Conservation (phyloP, 92 coral and sea anemone species). For the Epizoanthus scotinus region DNA sequence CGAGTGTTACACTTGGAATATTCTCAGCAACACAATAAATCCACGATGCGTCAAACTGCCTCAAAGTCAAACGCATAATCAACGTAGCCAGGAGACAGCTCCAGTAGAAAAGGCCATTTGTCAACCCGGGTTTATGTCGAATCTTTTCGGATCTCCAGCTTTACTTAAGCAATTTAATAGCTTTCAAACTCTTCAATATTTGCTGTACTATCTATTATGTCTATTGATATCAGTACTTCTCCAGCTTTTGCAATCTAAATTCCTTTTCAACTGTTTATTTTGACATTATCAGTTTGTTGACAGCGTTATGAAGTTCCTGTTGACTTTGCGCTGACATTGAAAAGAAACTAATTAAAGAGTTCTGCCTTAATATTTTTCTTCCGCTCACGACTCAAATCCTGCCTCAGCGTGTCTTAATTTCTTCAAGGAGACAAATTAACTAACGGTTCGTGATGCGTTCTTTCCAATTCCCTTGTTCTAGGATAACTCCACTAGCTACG, state of each 20-base stretch:
- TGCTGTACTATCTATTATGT: background rate
- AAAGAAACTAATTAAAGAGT: slow-evolving; percentile 32
- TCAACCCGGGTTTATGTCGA: background rate
- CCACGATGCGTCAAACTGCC: background rate
- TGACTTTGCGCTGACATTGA: background rate
- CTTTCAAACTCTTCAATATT: background rate
- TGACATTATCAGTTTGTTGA: slow-evolving; percentile 1
- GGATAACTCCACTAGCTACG: background rate
- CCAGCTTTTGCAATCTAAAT: slow-evolving; percentile 13
- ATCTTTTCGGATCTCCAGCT: slow-evolving; percentile 3
- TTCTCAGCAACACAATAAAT: too few relatives aligned
- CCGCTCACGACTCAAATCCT: background rate
- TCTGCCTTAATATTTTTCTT: background rate
- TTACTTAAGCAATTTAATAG: background rate
- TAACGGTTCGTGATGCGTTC: background rate
- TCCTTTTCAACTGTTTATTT: background rate
- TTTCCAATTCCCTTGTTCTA: background rate
- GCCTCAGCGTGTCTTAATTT: background rate
- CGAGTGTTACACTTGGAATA: too few relatives aligned
- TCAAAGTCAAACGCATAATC: background rate
- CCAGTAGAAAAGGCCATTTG: background rate
- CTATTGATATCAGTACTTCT: background rate
- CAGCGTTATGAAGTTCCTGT: slow-evolving; percentile 1
- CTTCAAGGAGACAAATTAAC: too few relatives aligned
- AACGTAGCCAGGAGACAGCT: background rate